phyloP scores from a whole-genome alignment of 2,888 invertebrate genomes.

The Selenia dentaria region DNA sequence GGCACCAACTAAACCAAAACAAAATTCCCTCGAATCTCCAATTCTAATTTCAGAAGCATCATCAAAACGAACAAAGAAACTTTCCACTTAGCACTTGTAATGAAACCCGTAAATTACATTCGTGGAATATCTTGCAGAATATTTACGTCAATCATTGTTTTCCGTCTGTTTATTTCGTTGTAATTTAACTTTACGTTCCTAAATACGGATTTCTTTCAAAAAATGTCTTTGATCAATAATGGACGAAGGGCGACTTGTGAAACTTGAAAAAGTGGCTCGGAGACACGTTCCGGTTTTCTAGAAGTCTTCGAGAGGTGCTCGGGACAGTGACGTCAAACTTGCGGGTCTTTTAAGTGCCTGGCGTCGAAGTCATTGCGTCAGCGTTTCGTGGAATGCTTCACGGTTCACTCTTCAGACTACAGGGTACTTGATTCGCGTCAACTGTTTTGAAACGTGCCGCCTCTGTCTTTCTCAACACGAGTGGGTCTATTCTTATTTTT shows the following conservation, averaged over 20 bases:
- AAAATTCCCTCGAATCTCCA: conserved; percentile 50
- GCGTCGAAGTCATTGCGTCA: conserved; percentile 65
- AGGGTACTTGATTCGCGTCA: conserved; percentile 55
- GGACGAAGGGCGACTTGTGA: conserved; percentile 39
- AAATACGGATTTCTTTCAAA: conserved; percentile 4
- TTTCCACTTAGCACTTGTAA: conserved; percentile 56
- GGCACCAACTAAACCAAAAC: conserved; percentile 40
- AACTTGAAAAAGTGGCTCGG: conserved; percentile 55
- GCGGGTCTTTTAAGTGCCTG: conserved; percentile 57
- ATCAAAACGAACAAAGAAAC: conserved; percentile 51
- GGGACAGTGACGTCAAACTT: conserved; percentile 59
- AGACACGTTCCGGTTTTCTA: conserved; percentile 54
- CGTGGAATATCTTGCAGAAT: conserved; percentile 30
- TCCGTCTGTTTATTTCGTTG: conserved; percentile 12
- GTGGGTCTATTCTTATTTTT: conserved; percentile 43
- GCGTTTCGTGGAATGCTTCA: conserved; percentile 49
- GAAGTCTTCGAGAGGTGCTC: conserved; percentile 47
- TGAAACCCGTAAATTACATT: conserved; percentile 46
- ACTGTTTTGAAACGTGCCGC: conserved; percentile 48
- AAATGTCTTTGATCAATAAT: conserved; percentile 63
- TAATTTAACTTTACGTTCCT: conserved; percentile 16
- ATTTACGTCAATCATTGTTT: conserved; percentile 41
- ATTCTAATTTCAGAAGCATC: conserved; percentile 52
- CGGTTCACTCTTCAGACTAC: conserved; percentile 18
- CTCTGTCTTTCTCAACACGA: conserved; percentile 36